Base-by-base conservation (phyloP, 2,113 vertebrate species). In the Thunnus maccoyii region DNA sequence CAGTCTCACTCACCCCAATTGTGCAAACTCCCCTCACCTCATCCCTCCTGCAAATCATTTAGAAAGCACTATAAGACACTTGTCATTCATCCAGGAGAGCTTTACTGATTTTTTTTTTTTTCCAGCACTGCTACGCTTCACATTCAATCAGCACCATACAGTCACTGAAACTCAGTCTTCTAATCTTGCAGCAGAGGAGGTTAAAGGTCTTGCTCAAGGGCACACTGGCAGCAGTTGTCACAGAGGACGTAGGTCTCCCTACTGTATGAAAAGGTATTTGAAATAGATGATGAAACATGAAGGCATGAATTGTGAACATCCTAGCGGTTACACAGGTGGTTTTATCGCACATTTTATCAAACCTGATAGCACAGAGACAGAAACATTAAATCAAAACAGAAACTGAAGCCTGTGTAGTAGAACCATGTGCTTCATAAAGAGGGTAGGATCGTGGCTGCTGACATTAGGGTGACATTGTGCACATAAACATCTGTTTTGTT, bases 401-500 rank as follows among this genome's bases (percentile, higher is more conserved):
- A 73, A 75, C n/a, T 17, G 72, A 78, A 68, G 52, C 66, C 14
- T 2, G 20, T 14, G 12, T 48, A 14, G 47, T 3, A n/a, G 69
- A 60, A 44, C 10, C 1, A 1, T 8, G 51, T 72, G 72, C 70
- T 90, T 88, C 89, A 87, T 86, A 84, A 66, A 58, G 62, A 62
- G 67, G 72, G 61, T 16, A 16, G 73, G 62, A 72, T 47, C 9
- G 2, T 15, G 68, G 78, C 75, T 56, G 83, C 81, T 86, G 88
- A 86, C 85, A 86, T 89, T 51, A 82, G 76, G 82, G 72, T 84
- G 89, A 88, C 89, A 86, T 70, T 86, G 83, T 80, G 70, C 89
- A 76, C 85, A 60, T 65, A 83, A 80, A 92, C 89, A 92, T 91
- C 85, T 89, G 90, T 89, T 91, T 85, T 89, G 88, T 90, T 90